These are phyloP conservation scores for Pseudotriccus pelzelni DNA, from an alignment of 2,797 vertebrate genomes.

Conservation along the genomic window DNA sequence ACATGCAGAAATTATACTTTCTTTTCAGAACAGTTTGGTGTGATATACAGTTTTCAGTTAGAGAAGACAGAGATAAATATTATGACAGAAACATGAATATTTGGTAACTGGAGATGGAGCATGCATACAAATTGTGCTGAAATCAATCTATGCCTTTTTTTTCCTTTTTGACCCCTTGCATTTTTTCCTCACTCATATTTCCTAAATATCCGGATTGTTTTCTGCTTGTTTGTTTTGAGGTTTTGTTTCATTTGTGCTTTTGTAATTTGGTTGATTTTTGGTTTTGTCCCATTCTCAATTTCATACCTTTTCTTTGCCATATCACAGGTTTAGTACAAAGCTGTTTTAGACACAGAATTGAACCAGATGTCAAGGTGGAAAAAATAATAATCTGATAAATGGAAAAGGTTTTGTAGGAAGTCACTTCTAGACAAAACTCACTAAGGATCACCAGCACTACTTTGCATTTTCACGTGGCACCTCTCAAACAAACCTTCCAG, in stretches of 20 bases:
- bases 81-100: neutral
- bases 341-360: neutral
- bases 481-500: neutral
- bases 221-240: neutral
- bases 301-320: neutral
- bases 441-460: neutral
- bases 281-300: neutral
- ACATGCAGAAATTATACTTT: neutral
- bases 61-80: neutral
- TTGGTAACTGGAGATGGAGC: neutral
- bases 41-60: neutral
- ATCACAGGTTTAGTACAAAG: neutral
- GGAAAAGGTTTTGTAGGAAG: neutral
- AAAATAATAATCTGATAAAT: neutral
- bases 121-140: neutral
- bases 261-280: neutral
- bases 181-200: neutral
- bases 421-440: neutral
- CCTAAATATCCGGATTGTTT: neutral
- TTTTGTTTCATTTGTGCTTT: neutral
- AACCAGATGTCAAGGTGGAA: neutral
- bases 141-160: neutral
- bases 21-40: neutral
- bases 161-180: neutral
- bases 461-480: neutral